phyloP scores from a whole-genome alignment of 2,888 invertebrate species.

The Prionchulus punctatus region DNA sequence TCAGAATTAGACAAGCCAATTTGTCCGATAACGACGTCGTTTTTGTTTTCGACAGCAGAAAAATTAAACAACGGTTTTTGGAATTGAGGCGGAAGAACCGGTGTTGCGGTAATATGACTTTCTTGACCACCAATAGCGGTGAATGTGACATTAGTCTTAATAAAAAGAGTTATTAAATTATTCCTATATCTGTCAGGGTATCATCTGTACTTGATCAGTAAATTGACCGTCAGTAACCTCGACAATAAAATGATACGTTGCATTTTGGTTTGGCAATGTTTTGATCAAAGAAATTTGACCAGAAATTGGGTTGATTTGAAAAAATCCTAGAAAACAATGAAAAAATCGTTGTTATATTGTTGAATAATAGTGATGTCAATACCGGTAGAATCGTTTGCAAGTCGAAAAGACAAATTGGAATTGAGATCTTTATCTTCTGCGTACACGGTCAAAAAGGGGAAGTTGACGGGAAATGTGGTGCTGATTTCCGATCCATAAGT shows the following conservation, averaged over 20 bases:
- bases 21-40: background rate
- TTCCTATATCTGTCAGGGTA: too few relatives aligned
- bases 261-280: background rate
- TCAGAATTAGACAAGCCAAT: conserved; percentile 1
- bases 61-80: conserved; percentile 3
- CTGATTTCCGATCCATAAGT: conserved; percentile 9
- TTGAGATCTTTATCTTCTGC: conserved; percentile 14
- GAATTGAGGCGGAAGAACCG: conserved; percentile 2
- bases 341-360: background rate
- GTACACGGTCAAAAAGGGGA: conserved; percentile 14
- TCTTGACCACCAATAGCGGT: too few relatives aligned
- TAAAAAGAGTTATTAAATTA: too few relatives aligned
- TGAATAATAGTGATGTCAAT: background rate
- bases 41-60: background rate
- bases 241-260: conserved; percentile 1
- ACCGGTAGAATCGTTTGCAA: conserved; percentile 15
- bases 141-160: too few relatives aligned
- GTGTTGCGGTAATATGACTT: background rate
- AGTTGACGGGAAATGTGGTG: conserved; percentile 13
- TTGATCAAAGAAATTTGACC: conserved; percentile 21
- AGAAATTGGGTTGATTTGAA: conserved; percentile 17
- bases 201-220: too few relatives aligned
- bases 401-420: conserved; percentile 12
- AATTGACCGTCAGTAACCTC: conserved; percentile 6
- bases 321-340: conserved; percentile 1